Base-by-base conservation (phyloP, 2,888 invertebrate species). In the Tetramorium bicarinatum region DNA sequence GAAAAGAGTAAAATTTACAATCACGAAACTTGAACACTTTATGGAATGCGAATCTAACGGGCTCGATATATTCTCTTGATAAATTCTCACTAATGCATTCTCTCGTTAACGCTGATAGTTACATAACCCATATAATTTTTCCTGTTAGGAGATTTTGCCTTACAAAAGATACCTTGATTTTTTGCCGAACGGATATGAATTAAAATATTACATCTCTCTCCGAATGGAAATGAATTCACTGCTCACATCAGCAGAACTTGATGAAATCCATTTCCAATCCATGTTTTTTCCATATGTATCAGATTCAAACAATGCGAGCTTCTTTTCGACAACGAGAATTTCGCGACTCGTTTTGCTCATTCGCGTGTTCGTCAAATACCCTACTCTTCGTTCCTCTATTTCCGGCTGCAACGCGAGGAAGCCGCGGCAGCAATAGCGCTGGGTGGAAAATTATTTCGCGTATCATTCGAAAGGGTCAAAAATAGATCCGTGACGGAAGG, bases 401-500 rank as follows among this genome's bases (percentile, higher is more conserved):
- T 38, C 38, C 18, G 11, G 9, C 52, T 25, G 15, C 15, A 52
- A 52, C 6, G 15, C 34, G 13, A 38, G 49, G 3, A 49, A 75
- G 34, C 21, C 21, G 34, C n/a, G 49, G 13, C n/a, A 9, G 25
- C 25, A 67, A 67, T 38, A n/a, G 7, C 18, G 9, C 29, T 4
- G n/a, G 38, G 0, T 18, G 25, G 54, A 54, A 69, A 77, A 77
- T 77, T 69, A 69, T 77, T 69, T 77, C 25, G 54, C 77, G 29
- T 77, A 56, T 69, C 41, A 25, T 72, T 54, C 62, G 34, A 21
- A 29, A 74, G 64, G n/a, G 62, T 44, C 82, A 41, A 80, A 82
- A 87, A 87, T 87, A 85, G 76, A 83, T 71, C 29, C 72, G 38
- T 47, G 67, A 64, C 77, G 52, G 64, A 81, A 77, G 72, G 81